phyloP scores from a whole-genome alignment of 2,113 vertebrate species.

The Arvicanthis niloticus region DNA sequence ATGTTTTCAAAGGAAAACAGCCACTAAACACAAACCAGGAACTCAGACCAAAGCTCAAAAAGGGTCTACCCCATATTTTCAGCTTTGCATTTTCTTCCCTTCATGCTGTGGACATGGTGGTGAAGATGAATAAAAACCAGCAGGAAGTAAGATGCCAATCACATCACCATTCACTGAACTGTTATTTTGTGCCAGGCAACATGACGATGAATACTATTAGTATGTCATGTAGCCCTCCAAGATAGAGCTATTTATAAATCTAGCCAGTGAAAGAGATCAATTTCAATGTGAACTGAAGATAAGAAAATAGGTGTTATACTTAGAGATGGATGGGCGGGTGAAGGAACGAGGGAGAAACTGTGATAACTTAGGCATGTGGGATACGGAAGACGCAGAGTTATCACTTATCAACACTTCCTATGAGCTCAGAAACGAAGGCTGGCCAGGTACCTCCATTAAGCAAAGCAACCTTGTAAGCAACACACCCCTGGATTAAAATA shows the following conservation, averaged over 20 bases:
- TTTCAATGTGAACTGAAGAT: not conserved
- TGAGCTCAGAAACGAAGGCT: not conserved
- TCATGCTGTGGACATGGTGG: not conserved
- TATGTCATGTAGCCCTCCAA: not conserved
- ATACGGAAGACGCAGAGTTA: not conserved
- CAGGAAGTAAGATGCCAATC: not conserved
- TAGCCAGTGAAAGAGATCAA: not conserved
- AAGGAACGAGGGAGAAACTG: not conserved
- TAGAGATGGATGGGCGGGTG: not conserved
- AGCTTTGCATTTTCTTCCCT: not conserved
- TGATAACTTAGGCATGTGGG: not conserved
- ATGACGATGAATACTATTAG: not conserved
- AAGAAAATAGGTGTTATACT: not conserved
- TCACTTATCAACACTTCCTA: not conserved
- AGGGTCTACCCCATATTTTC: not conserved
- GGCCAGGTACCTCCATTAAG: constrained; percentile 45
- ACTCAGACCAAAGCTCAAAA: not conserved
- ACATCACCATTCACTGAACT: not conserved
- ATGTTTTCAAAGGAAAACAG: not conserved
- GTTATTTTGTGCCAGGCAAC: not conserved
- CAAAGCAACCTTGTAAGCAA: constrained; percentile 59
- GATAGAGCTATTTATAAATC: not conserved
- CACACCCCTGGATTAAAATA: constrained; percentile 1
- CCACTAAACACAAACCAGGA: not conserved
- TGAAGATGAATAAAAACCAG: not conserved